Conservation (phyloP, 2,797 vertebrate species). For the Sarcoramphus papa region DNA sequence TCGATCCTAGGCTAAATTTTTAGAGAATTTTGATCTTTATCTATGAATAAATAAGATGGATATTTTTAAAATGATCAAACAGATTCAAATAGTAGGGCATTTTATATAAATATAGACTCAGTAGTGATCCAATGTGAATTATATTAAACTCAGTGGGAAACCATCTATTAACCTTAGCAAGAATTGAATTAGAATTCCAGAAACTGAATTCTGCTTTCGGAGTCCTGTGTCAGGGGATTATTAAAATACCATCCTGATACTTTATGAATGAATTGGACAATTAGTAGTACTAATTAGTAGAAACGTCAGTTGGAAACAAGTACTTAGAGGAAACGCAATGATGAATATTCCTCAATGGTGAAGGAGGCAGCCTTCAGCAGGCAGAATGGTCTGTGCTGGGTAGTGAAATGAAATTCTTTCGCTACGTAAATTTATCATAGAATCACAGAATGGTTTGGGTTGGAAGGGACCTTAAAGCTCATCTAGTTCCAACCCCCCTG, state of each 20-base stretch:
- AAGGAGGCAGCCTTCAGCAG: neutral
- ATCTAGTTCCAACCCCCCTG: too few species aligned
- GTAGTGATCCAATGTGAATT: neutral
- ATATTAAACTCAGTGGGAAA: slow-evolving; percentile 14
- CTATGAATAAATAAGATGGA: neutral
- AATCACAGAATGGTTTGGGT: too few species aligned
- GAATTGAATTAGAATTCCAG: slow-evolving; percentile 21
- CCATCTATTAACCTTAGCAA: slow-evolving; percentile 24
- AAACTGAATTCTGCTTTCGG: neutral
- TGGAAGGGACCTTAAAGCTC: too few species aligned
- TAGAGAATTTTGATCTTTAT: neutral
- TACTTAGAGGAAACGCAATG: neutral
- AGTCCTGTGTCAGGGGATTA: slow-evolving; percentile 4
- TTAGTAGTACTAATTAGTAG: slow-evolving; percentile 32
- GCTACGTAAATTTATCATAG: fast-evolving
- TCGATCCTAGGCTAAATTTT: neutral
- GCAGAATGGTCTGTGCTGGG: neutral
- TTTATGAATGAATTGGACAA: slow-evolving; percentile 49
- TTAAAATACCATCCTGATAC: neutral
- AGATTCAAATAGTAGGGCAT: neutral
- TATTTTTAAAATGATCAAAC: neutral
- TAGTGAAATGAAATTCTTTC: neutral
- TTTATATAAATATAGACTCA: slow-evolving; percentile 33
- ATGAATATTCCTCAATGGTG: neutral
- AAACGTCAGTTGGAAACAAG: neutral